These are phyloP conservation scores for Platyscapa corneri DNA, from an alignment of 1,140 invertebrate genomes.

Conservation along the genomic window DNA sequence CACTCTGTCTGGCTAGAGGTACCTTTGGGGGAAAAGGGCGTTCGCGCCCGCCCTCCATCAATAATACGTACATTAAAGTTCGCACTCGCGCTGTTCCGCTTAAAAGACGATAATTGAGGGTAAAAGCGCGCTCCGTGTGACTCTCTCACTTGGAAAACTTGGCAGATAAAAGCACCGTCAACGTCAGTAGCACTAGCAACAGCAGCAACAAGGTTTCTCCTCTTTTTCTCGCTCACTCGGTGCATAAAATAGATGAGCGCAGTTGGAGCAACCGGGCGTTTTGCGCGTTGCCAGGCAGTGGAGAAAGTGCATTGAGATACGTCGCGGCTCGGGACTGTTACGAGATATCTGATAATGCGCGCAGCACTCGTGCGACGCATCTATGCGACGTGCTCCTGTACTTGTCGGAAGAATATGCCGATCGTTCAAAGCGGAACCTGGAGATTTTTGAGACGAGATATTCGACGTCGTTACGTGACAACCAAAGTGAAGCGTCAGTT, in stretches of 20 bases:
- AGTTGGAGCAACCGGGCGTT: background rate
- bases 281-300: background rate
- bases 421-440: background rate
- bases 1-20: background rate
- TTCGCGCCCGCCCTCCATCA: background rate
- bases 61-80: constrained; percentile 27
- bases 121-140: constrained; percentile 18
- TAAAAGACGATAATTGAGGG: constrained; percentile 29
- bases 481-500: background rate
- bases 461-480: background rate
- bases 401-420: background rate
- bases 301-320: constrained; percentile 59
- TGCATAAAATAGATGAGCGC: background rate
- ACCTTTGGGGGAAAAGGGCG: background rate
- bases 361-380: background rate
- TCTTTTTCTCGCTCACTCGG: background rate
- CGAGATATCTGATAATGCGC: constrained; percentile 65
- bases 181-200: constrained; percentile 5
- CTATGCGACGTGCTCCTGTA: constrained; percentile 34
- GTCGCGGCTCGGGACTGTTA: constrained; percentile 58
- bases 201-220: background rate
- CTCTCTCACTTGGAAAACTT: constrained; percentile 24
- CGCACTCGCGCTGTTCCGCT: background rate
- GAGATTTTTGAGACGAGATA: background rate
- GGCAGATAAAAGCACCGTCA: constrained; percentile 13